Conservation (phyloP, 2,113 vertebrate species). For the Cavia porcellus region DNA sequence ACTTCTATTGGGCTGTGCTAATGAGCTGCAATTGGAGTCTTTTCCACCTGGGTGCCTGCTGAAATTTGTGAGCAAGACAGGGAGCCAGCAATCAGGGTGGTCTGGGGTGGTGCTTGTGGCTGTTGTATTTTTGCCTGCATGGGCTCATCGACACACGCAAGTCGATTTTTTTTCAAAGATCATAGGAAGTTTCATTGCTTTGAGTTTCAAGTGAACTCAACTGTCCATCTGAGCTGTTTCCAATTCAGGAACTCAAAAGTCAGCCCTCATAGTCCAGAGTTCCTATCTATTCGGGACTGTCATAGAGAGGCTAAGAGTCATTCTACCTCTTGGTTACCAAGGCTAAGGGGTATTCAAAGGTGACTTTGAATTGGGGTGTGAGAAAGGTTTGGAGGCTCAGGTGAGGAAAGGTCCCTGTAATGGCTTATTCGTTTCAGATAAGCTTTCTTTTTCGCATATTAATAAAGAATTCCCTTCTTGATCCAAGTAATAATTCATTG, state of each 20-base stretch:
- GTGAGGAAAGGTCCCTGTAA: accelerated
- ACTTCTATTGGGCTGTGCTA: conserved; percentile 78
- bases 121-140: not conserved
- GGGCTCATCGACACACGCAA: not conserved
- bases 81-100: not conserved
- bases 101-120: not conserved
- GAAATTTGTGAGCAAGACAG: conserved; percentile 56
- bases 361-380: not conserved
- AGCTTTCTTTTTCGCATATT: not conserved
- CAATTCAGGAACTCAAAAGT: not conserved
- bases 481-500: not conserved
- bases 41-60: conserved; percentile 75
- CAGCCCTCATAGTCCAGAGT: not conserved
- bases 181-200: not conserved
- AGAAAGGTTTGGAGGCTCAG: not conserved
- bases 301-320: accelerated
- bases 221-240: not conserved
- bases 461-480: not conserved
- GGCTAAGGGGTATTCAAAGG: not conserved
- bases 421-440: not conserved
- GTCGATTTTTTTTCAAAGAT: not conserved
- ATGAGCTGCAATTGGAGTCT: conserved; percentile 80
- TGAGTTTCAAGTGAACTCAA: not conserved
- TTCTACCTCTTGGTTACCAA: not conserved
- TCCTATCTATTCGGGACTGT: not conserved